A percentile compares a stretch with the other conserved stretches of the same genome.
These are phyloP conservation scores for Mayetiola destructor DNA, from an alignment of 2,888 invertebrate species.

Conservation along the genomic window DNA sequence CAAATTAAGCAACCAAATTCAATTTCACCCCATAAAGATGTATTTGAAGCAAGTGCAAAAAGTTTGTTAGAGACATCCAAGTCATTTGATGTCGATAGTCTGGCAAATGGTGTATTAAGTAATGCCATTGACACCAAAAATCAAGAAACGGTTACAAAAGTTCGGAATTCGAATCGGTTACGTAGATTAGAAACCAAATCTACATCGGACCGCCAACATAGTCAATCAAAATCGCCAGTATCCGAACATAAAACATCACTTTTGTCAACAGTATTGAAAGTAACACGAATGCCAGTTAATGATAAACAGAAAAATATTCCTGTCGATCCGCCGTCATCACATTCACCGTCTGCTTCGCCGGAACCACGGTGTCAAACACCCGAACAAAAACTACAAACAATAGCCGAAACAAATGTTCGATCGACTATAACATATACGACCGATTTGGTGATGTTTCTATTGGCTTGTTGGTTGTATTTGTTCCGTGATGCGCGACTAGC, in stretches of 20 bases:
- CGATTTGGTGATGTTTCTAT: constrained; percentile 55
- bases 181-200: background rate
- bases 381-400: constrained; percentile 43
- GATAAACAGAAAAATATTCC: background rate
- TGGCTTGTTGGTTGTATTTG: constrained; percentile 68
- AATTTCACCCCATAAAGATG: background rate
- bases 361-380: constrained; percentile 20
- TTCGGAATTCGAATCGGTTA: background rate
- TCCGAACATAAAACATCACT: constrained; percentile 19
- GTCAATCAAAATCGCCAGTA: constrained; percentile 23
- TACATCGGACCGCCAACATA: constrained; percentile 11
- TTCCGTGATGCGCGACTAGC: constrained; percentile 67
- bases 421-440: constrained; percentile 56
- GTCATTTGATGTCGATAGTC: background rate
- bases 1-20: background rate
- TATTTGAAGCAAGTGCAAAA: background rate
- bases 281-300: background rate
- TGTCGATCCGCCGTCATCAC: constrained; percentile 11
- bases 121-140: background rate
- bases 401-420: constrained; percentile 52
- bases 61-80: background rate
- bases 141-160: background rate
- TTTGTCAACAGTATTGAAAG: background rate
- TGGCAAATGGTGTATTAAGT: background rate
- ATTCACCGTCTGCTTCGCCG: background rate